These are phyloP conservation scores for Aldabrachelys gigantea DNA, from an alignment of 2,113 vertebrate genomes.

Conservation along the genomic window DNA sequence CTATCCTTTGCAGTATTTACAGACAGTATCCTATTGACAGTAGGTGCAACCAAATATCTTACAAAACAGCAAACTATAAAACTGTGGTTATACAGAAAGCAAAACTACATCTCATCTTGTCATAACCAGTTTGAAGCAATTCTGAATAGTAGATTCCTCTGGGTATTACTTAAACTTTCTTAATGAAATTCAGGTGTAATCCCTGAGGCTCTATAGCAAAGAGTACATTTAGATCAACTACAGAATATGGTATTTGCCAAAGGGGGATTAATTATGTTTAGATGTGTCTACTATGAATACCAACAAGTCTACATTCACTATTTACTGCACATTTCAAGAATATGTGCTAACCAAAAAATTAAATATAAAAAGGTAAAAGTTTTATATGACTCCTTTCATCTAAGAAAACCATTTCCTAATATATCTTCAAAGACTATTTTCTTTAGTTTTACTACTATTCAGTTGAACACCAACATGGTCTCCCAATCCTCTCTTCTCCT, in stretches of 20 bases:
- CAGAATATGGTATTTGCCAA: slow-evolving; percentile 81
- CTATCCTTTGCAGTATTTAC: slow-evolving; percentile 29
- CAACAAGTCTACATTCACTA: slow-evolving; percentile 74
- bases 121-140: slow-evolving; percentile 75
- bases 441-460: neutral
- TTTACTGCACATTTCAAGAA: slow-evolving; percentile 58
- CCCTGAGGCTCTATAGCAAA: slow-evolving; percentile 82
- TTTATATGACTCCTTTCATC: neutral
- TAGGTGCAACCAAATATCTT: slow-evolving; percentile 43
- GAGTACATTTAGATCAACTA: slow-evolving; percentile 76
- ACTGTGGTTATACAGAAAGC: slow-evolving; percentile 2
- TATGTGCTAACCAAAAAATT: slow-evolving; percentile 15
- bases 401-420: neutral
- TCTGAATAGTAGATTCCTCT: slow-evolving; percentile 74
- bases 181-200: slow-evolving; percentile 89
- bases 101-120: slow-evolving; percentile 68
- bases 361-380: neutral
- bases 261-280: slow-evolving; percentile 82
- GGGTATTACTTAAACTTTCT: slow-evolving; percentile 72
- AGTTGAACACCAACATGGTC: neutral
- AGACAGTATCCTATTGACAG: slow-evolving; percentile 46
- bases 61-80: slow-evolving; percentile 58
- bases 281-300: slow-evolving; percentile 80
- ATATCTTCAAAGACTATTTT: neutral
- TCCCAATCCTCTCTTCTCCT: neutral